phyloP scores from a whole-genome alignment of 2,797 vertebrate species.

The Sebastes hubbsi region DNA sequence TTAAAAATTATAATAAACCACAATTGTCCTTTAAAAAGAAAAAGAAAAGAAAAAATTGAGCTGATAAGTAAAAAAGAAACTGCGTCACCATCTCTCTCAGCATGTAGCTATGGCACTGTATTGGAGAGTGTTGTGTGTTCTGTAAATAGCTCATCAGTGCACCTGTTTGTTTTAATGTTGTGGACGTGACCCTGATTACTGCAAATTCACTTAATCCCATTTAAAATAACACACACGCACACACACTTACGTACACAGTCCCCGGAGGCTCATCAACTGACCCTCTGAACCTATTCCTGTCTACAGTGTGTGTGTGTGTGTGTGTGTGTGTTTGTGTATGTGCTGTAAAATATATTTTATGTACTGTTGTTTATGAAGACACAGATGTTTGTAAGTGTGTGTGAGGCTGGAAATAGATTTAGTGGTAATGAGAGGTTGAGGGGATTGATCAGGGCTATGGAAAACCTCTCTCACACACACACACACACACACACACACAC shows the following conservation, averaged over 20 bases:
- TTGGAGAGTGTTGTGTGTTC: slow-evolving; percentile 23
- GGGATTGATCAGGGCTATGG: slow-evolving; percentile 71
- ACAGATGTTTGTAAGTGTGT: slow-evolving; percentile 24
- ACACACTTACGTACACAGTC: slow-evolving; percentile 8
- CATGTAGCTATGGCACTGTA: not conserved
- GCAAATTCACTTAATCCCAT: slow-evolving; percentile 67
- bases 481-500: slow-evolving; percentile 17
- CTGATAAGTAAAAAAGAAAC: not conserved
- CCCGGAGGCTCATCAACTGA: slow-evolving; percentile 53
- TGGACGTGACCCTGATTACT: slow-evolving; percentile 68
- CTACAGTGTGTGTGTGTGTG: not conserved
- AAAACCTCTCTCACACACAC: slow-evolving; percentile 54
- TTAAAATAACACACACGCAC: slow-evolving; percentile 56
- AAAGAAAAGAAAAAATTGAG: not conserved
- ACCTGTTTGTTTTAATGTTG: slow-evolving; percentile 60
- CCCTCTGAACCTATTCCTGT: slow-evolving; percentile 60
- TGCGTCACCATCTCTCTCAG: not conserved
- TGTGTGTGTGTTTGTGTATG: not conserved
- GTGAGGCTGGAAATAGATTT: slow-evolving; percentile 65
- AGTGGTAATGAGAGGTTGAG: slow-evolving; percentile 63
- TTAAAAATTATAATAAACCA: not conserved
- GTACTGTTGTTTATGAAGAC: slow-evolving; percentile 38
- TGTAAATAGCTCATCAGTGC: slow-evolving; percentile 61
- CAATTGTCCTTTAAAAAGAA: accelerated
- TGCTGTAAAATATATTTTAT: slow-evolving; percentile 39